Evolutionary conservation across 2,888 invertebrate species (phyloP).

Genomic region (Digitonthophagus gazella): DNA sequence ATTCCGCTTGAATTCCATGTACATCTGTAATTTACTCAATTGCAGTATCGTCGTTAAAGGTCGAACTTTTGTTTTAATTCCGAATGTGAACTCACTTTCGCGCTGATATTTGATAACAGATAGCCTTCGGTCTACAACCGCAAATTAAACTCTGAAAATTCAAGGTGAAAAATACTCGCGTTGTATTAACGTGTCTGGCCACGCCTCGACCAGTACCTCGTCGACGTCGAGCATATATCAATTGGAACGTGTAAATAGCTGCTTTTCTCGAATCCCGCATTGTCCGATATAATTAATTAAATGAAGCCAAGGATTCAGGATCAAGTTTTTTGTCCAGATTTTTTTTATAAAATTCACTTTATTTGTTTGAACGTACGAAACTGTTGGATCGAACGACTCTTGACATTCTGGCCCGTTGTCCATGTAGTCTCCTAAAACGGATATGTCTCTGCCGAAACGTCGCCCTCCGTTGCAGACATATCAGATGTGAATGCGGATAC

Average conservation of each 20-base stretch:
- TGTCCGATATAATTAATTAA: not conserved
- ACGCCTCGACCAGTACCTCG: conserved; percentile 6
- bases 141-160: conserved; percentile 13
- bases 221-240: conserved; percentile 11
- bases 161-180: conserved; percentile 15
- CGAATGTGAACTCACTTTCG: not conserved
- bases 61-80: not conserved
- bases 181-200: not conserved
- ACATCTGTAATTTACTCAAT: not conserved
- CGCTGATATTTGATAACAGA: not conserved
- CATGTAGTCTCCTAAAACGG: not conserved
- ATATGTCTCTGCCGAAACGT: not conserved
- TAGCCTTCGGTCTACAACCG: not conserved
- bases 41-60: not conserved
- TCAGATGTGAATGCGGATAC: not conserved
- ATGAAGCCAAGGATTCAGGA: not conserved
- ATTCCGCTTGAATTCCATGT: not conserved
- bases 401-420: not conserved
- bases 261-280: not conserved
- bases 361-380: not conserved
- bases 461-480: too few relatives aligned
- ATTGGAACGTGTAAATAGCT: conserved; percentile 4
- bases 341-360: not conserved
- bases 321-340: not conserved
- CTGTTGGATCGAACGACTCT: not conserved